Percentiles rank a stretch among this genome's conserved stretches.
Evolutionary conservation across 2,113 vertebrate genomes (phyloP).

Genomic region (Micronisus gabar): DNA sequence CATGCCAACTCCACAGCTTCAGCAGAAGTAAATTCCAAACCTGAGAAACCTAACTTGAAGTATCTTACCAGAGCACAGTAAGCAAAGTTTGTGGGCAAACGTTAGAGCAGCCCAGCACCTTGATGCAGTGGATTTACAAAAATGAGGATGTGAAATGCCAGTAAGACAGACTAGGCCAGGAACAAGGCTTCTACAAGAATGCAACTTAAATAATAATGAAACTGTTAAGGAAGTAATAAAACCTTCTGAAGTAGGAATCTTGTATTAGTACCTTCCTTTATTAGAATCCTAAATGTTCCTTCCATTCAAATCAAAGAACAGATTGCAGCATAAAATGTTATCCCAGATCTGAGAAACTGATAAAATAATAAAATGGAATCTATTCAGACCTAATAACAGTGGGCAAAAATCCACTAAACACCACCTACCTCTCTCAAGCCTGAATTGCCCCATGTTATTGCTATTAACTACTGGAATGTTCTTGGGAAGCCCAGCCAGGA

Average conservation of each 20-base stretch:
- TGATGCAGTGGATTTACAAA: not conserved
- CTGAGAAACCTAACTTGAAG: not conserved
- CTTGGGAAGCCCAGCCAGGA: constrained; percentile 12
- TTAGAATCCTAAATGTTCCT: not conserved
- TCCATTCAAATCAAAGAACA: not conserved
- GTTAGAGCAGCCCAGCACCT: not conserved
- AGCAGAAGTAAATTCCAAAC: not conserved
- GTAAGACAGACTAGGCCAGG: not conserved
- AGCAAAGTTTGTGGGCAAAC: not conserved
- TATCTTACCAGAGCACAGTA: not conserved
- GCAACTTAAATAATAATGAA: not conserved
- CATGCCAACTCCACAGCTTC: not conserved
- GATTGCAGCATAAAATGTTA: not conserved
- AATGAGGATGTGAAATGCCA: not conserved
- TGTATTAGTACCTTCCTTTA: not conserved
- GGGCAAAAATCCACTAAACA: not conserved
- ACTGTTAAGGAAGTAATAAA: not conserved
- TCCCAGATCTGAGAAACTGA: not conserved
- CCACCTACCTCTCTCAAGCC: not conserved
- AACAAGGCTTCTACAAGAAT: not conserved
- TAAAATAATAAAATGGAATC: not conserved
- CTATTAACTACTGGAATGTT: constrained; percentile 39
- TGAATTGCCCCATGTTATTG: constrained; percentile 5
- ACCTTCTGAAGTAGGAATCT: not conserved
- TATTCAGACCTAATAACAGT: not conserved